Evolutionary conservation across 2,113 vertebrate species (phyloP).

Genomic region (Scytalopus superciliaris): DNA sequence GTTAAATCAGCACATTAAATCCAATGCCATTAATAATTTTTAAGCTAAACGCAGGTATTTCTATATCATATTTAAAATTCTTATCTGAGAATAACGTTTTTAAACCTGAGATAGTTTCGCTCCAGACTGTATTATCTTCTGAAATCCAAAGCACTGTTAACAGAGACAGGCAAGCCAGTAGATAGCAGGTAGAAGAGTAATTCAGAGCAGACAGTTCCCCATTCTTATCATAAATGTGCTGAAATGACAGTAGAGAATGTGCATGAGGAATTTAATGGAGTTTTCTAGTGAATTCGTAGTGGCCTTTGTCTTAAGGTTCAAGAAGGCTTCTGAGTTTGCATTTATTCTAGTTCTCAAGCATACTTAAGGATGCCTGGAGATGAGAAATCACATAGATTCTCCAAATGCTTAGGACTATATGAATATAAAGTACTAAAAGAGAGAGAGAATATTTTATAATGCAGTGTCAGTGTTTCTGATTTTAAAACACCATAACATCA

Average conservation of each 20-base stretch:
- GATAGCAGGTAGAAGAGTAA: background rate
- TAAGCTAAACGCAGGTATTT: slow-evolving; percentile 5
- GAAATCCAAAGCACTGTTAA: slow-evolving; percentile 16
- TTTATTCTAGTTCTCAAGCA: slow-evolving; percentile 38
- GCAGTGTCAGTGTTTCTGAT: slow-evolving; percentile 19
- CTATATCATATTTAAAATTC: background rate
- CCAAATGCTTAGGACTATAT: slow-evolving; percentile 22
- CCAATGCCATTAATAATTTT: background rate
- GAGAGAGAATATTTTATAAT: slow-evolving; percentile 43
- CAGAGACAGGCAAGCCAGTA: background rate
- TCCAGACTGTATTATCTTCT: slow-evolving; percentile 17
- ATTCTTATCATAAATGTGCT: slow-evolving; percentile 35
- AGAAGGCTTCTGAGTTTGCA: background rate
- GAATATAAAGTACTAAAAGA: background rate
- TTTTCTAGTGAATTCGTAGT: slow-evolving; percentile 16
- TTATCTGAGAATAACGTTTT: background rate
- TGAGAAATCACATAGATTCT: background rate
- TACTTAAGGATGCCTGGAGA: slow-evolving; percentile 23
- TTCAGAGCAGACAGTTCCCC: background rate
- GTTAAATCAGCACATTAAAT: background rate
- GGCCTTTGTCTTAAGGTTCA: slow-evolving; percentile 54
- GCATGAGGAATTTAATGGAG: slow-evolving; percentile 40
- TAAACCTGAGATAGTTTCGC: background rate
- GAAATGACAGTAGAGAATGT: slow-evolving; percentile 30
- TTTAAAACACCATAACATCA: slow-evolving; percentile 27